These are phyloP conservation scores for Sebastes fasciatus DNA, from an alignment of 2,113 vertebrate genomes.

Conservation along the genomic window DNA sequence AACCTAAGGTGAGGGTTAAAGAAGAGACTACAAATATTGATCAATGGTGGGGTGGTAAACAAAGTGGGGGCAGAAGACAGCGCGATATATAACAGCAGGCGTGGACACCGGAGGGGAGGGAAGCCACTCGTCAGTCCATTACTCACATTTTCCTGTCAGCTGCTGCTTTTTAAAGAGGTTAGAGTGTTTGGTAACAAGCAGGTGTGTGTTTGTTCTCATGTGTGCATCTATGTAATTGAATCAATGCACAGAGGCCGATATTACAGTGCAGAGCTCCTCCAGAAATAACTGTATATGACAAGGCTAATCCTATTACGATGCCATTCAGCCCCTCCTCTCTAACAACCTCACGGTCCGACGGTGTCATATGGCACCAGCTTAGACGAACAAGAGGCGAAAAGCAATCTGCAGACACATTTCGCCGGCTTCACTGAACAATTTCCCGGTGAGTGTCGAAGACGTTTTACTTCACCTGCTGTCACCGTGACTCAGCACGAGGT, in stretches of 20 bases:
- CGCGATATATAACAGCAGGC: not conserved
- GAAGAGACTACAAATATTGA: conserved; percentile 34
- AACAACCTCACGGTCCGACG: conserved; percentile 21
- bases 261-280: conserved; percentile 13
- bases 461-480: not conserved
- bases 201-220: not conserved
- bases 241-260: conserved; percentile 5
- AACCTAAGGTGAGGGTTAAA: conserved; percentile 32
- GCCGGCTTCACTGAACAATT: not conserved
- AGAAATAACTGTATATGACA: conserved; percentile 33
- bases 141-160: conserved; percentile 14
- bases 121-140: not conserved
- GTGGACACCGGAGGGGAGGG: not conserved
- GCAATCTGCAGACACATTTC: not conserved
- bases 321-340: conserved; percentile 1
- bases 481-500: conserved; percentile 26
- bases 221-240: conserved; percentile 15
- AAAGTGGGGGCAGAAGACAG: conserved; percentile 6
- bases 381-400: not conserved
- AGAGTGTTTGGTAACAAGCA: not conserved
- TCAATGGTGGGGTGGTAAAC: conserved; percentile 23
- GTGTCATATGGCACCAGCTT: conserved; percentile 24
- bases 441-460: conserved; percentile 7
- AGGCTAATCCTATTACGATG: conserved; percentile 46
- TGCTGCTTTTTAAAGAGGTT: conserved; percentile 5